Base-by-base conservation (phyloP, 2,888 invertebrate species). In the Tortrix viridana region DNA sequence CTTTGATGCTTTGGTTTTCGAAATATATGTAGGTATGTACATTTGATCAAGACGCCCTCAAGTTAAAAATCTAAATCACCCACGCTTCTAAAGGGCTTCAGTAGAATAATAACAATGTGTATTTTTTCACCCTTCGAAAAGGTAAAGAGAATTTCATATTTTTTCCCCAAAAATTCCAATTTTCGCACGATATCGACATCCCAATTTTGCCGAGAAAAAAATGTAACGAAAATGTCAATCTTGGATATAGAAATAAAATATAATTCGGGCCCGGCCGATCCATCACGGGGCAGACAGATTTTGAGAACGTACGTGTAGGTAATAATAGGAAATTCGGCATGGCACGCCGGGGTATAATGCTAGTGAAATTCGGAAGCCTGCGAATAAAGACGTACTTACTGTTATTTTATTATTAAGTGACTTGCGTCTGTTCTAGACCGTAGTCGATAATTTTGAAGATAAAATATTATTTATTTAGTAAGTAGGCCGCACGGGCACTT, bases 201-300 rank as follows among this genome's bases (percentile, higher is more conserved):
- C 37, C 59, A 47, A 66, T 64, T 66, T 69, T 63, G 65, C 46
- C 54, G 62, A 48, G 59, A 22, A 38, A 67, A 32, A 69, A 75
- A 75, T 73, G 72, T 71, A 75, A 76, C 79, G 77, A 78, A 82
- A 79, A 77, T 70, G 81, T 79, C 81, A 81, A 81, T 77, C 79
- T 73, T 68, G 69, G 68, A 74, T 71, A 72, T 71, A 75, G 72
- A 74, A 75, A 75, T 74, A 73, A 72, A 72, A 74, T 75, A 76
- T 74, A 73, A 72, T 70, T 72, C 63, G 61, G 61, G 65, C 62
- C 43, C 55, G 68, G 66, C 61, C 71, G 57, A 63, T 63, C 63
- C 63, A 63, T 63, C 63, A 63, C 46, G 66, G 55, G 65, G 66
- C 63, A 63, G 74, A 74, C 74, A 72, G 75, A 75, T 75, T 78